phyloP scores from a whole-genome alignment of 92 coral and sea anemone species.

The Blastomussa wellsi region DNA sequence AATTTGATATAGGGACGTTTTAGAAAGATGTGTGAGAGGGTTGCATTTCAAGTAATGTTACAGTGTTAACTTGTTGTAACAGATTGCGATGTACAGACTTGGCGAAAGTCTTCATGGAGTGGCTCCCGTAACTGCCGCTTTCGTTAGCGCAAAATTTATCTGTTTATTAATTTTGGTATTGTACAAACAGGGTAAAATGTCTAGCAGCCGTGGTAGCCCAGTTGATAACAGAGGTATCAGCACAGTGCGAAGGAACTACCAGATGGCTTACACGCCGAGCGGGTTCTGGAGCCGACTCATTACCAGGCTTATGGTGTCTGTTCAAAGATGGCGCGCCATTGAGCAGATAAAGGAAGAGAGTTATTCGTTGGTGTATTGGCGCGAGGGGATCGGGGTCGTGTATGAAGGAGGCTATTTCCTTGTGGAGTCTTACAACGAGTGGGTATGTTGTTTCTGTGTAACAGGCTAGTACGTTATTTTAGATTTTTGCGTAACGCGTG shows the following conservation, averaged over 20 bases:
- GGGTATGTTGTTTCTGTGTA: slow-evolving; percentile 77
- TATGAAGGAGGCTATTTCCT: slow-evolving; percentile 92
- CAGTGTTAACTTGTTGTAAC: no score
- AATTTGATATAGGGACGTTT: no score
- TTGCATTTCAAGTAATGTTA: no score
- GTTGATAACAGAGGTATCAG: slow-evolving; percentile 21
- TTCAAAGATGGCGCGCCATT: slow-evolving; percentile 85
- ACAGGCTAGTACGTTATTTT: no score
- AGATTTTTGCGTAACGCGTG: background rate
- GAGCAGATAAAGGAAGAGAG: slow-evolving; percentile 90
- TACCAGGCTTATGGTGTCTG: slow-evolving; percentile 93
- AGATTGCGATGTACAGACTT: no score
- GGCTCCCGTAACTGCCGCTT: no score
- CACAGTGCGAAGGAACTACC: slow-evolving; percentile 68
- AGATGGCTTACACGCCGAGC: slow-evolving; percentile 97
- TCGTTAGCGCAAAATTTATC: no score
- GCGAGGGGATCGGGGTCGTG: slow-evolving; percentile 95
- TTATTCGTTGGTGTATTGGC: slow-evolving; percentile 94
- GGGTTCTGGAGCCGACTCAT: slow-evolving; percentile 99
- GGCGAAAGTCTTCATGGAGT: no score
- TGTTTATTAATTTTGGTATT: background rate
- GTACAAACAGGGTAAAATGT: background rate
- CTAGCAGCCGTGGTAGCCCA: background rate
- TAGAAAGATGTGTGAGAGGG: no score
- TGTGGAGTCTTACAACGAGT: slow-evolving; percentile 83